A percentile compares a stretch with the other conserved stretches of the same genome.
phyloP scores from a whole-genome alignment of 1,140 invertebrate species.

The Dufourea novaeangliae region DNA sequence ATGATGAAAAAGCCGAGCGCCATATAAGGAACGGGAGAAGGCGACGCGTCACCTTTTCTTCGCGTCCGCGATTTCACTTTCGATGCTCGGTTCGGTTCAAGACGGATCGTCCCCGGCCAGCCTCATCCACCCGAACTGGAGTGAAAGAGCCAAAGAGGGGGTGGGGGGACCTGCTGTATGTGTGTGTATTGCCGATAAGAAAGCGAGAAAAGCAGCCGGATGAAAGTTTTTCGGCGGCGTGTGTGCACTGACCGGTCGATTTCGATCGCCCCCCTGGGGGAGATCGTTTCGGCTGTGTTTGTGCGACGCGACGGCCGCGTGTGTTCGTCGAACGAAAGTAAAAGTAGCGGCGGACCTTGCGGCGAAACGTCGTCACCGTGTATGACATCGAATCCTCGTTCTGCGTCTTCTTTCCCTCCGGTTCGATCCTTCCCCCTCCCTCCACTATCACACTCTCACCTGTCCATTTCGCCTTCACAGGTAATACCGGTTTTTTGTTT shows the following conservation, averaged over 20 bases:
- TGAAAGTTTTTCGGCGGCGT: constrained; percentile 74
- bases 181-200: constrained; percentile 77
- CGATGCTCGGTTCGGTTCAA: constrained; percentile 52
- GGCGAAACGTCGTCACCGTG: constrained; percentile 44
- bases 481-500: constrained; percentile 58
- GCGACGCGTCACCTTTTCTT: constrained; percentile 42
- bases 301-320: too few species aligned
- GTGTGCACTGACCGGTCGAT: constrained; percentile 7
- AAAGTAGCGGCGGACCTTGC: constrained; percentile 69
- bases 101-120: constrained; percentile 20
- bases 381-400: constrained; percentile 43
- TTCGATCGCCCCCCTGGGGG: constrained; percentile 8
- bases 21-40: constrained; percentile 46
- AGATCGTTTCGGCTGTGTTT: background rate
- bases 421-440: background rate
- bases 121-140: constrained; percentile 4
- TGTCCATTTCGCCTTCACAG: background rate
- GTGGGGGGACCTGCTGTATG: constrained; percentile 52
- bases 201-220: constrained; percentile 76
- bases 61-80: constrained; percentile 61
- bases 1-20: constrained; percentile 5
- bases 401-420: background rate
- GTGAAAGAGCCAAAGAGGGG: constrained; percentile 44
- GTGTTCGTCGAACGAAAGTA: constrained; percentile 73
- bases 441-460: too few species aligned